Evolutionary conservation across 1,140 invertebrate species (phyloP).

Genomic region (Papilio polytes): DNA sequence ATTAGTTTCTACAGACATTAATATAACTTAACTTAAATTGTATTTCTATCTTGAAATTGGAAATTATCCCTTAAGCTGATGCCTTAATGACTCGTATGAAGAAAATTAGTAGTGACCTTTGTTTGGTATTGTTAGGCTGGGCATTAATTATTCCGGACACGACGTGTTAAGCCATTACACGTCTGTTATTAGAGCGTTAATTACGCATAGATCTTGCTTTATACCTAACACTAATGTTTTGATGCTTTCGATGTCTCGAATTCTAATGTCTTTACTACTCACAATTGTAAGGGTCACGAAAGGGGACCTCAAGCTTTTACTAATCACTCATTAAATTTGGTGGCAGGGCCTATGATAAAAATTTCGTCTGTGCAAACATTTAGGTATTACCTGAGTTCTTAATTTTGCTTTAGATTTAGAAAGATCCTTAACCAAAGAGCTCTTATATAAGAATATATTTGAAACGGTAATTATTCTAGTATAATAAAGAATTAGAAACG

Average conservation of each 20-base stretch:
- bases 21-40: background rate
- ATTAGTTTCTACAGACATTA: background rate
- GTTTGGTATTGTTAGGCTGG: conserved; percentile 23
- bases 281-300: background rate
- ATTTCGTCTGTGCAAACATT: too few relatives aligned
- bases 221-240: conserved; percentile 25
- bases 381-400: too few relatives aligned
- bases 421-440: too few relatives aligned
- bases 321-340: too few relatives aligned
- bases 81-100: conserved; percentile 15
- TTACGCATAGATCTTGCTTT: conserved; percentile 32
- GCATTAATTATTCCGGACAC: conserved; percentile 36
- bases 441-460: too few relatives aligned
- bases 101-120: conserved; percentile 28
- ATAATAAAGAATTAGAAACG: too few relatives aligned
- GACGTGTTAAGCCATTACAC: conserved; percentile 38
- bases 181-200: conserved; percentile 38
- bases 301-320: background rate
- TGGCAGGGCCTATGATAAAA: too few relatives aligned
- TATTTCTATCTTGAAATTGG: background rate
- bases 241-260: conserved; percentile 3
- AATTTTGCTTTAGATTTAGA: too few relatives aligned
- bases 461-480: background rate
- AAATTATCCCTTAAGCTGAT: conserved; percentile 1
- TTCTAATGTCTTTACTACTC: background rate